Conservation (phyloP, 2,888 invertebrate genomes). For the Volucella inanis region DNA sequence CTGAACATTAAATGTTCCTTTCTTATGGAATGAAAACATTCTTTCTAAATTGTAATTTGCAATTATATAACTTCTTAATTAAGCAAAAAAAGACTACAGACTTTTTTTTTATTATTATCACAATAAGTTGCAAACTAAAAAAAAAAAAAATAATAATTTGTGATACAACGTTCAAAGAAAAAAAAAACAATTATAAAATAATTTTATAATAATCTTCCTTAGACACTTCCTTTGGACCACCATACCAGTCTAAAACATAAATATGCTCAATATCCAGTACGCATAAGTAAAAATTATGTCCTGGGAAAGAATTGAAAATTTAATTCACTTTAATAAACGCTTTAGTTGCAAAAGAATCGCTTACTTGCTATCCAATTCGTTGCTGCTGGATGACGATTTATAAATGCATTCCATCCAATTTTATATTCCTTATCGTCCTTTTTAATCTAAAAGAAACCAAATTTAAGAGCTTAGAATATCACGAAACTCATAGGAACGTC, state of each 20-base stretch:
- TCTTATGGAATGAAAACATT: too few species aligned
- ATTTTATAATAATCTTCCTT: conserved; percentile 77
- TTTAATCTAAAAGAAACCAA: conserved; percentile 75
- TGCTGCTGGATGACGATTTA: conserved; percentile 81
- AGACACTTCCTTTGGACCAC: conserved; percentile 86
- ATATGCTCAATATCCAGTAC: conserved; percentile 90
- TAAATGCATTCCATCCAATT: conserved; percentile 77
- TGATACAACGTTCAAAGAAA: neutral
- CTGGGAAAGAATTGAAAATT: conserved; percentile 83
- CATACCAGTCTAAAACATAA: conserved; percentile 91
- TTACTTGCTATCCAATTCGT: conserved; percentile 79
- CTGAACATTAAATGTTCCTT: too few species aligned
- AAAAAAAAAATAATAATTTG: neutral
- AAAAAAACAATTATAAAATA: conserved; percentile 53
- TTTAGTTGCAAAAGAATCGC: neutral
- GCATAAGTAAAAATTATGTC: conserved; percentile 90
- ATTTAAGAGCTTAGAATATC: neutral
- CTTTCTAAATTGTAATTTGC: too few species aligned
- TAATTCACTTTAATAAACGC: neutral
- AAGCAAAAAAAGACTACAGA: too few species aligned
- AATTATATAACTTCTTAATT: too few species aligned
- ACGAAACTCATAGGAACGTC: neutral
- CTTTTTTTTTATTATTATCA: too few species aligned
- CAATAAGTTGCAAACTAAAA: neutral
- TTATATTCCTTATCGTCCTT: conserved; percentile 76